Percentiles rank a stretch among this genome's conserved stretches.
These are phyloP conservation scores for Masticophis lateralis DNA, from an alignment of 2,797 vertebrate species.

Conservation along the genomic window DNA sequence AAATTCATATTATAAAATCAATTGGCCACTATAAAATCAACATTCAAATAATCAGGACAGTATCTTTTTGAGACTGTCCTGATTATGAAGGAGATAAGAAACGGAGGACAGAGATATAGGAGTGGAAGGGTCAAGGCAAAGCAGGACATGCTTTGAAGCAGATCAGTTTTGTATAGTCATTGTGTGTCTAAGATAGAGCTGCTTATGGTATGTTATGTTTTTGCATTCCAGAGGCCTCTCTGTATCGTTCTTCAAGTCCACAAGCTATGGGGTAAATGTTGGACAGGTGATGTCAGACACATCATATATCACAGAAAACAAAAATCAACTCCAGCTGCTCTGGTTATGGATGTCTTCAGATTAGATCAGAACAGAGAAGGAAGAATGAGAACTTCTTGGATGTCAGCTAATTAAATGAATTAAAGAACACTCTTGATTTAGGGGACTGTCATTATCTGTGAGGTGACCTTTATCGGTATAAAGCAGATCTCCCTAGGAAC, in stretches of 20 bases:
- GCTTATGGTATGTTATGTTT: slow-evolving; percentile 23
- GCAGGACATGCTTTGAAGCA: slow-evolving; percentile 16
- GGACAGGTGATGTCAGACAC: slow-evolving; percentile 9
- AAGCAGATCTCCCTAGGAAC: background rate
- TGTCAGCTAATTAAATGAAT: background rate
- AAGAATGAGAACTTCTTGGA: background rate
- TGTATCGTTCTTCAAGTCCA: slow-evolving; percentile 26
- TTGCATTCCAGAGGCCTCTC: slow-evolving; percentile 4
- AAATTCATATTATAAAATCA: background rate
- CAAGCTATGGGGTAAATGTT: slow-evolving; percentile 18
- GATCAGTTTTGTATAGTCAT: slow-evolving; percentile 40
- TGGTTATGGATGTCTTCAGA: background rate
- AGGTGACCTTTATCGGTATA: background rate
- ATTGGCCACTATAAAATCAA: background rate
- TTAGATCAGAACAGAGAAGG: slow-evolving; percentile 2
- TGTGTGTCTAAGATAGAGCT: slow-evolving; percentile 25
- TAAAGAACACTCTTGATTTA: background rate
- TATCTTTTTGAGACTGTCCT: background rate
- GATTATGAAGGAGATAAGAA: background rate
- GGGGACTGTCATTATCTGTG: background rate
- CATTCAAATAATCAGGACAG: background rate
- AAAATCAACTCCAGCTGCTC: slow-evolving; percentile 20
- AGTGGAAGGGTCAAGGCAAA: slow-evolving; percentile 32
- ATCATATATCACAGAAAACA: slow-evolving; percentile 22
- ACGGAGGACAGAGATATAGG: slow-evolving; percentile 20